These are phyloP conservation scores for Drosophila nr. medialis DNA, from an alignment of 2,888 invertebrate genomes.

Conservation along the genomic window DNA sequence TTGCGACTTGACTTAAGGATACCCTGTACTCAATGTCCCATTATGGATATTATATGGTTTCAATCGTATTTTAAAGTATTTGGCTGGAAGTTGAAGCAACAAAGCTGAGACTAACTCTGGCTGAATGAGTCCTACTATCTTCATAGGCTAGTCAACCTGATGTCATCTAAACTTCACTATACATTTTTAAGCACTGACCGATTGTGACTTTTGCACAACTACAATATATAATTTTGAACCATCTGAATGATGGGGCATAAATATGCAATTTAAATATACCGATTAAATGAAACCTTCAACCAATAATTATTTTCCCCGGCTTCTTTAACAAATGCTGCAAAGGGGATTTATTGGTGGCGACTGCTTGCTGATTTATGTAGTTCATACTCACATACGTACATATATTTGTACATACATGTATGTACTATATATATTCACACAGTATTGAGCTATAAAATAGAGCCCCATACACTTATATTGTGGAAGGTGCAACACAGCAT, in stretches of 20 bases:
- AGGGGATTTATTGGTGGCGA: neutral
- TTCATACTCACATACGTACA: neutral
- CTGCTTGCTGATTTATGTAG: neutral
- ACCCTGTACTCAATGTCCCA: neutral
- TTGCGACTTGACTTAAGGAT: neutral
- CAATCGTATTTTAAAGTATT: neutral
- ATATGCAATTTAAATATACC: neutral
- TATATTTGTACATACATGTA: neutral
- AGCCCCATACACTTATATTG: neutral
- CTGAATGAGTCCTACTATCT: neutral
- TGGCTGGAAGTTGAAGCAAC: neutral
- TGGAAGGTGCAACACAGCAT: slow-evolving; percentile 2
- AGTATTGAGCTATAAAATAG: neutral
- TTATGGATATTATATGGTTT: neutral
- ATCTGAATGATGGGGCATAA: neutral
- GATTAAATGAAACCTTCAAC: neutral
- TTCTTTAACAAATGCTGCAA: neutral
- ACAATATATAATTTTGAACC: neutral
- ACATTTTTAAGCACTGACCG: neutral
- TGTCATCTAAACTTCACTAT: neutral
- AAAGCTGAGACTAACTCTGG: neutral
- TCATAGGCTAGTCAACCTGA: too few relatives aligned
- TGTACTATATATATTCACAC: neutral
- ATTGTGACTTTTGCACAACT: neutral
- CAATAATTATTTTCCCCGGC: neutral